Conservation (phyloP, 1,140 invertebrate genomes). For the Portunus trituberculatus region DNA sequence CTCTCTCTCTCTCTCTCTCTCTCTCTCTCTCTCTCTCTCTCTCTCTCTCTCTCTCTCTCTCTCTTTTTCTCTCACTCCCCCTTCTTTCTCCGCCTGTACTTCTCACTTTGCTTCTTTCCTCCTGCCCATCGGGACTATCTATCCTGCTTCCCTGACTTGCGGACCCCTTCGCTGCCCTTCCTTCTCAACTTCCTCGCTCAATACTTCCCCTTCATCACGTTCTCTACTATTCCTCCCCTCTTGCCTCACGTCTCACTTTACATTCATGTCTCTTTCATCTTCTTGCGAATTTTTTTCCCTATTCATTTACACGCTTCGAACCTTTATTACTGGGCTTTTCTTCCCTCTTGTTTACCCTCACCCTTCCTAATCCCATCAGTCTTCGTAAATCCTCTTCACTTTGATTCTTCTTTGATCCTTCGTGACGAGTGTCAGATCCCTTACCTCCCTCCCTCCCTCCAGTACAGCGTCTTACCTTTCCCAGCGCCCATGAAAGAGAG, state of each 20-base stretch:
- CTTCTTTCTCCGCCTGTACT: background rate
- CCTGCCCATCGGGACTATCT: background rate
- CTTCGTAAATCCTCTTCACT: background rate
- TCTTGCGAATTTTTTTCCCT: background rate
- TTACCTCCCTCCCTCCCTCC: background rate
- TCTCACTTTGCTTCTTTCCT: background rate
- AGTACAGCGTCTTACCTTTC: background rate
- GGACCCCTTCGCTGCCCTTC: background rate
- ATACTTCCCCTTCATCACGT: background rate
- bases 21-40: background rate
- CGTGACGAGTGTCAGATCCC: background rate
- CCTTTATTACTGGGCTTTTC: slow-evolving; percentile 11
- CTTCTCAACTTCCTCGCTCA: background rate
- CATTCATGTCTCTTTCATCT: slow-evolving; percentile 23
- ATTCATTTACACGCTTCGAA: slow-evolving; percentile 22
- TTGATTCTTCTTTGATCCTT: slow-evolving; percentile 9
- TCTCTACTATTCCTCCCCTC: background rate
- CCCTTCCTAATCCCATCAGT: slow-evolving; percentile 20
- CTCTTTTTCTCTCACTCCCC: background rate
- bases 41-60: background rate
- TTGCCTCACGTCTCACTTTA: background rate
- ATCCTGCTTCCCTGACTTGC: background rate
- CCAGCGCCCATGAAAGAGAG: background rate
- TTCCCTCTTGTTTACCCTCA: slow-evolving; percentile 20
- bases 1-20: background rate